Evolutionary conservation across 2,113 vertebrate genomes (phyloP).

Genomic region (Phrynosoma blainvillii): DNA sequence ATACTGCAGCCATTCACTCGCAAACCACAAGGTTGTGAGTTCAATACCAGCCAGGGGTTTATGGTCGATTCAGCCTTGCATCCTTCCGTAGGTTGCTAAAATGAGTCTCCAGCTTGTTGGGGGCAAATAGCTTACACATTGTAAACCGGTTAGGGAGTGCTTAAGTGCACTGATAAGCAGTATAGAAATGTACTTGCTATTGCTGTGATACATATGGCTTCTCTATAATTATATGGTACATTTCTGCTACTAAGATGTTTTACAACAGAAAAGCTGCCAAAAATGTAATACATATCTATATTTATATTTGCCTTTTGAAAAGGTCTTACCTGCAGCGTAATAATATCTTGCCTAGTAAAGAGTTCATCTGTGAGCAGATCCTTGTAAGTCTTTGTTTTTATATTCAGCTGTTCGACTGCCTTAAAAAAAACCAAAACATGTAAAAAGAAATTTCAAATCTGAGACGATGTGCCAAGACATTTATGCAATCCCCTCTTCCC

Average conservation of each 20-base stretch:
- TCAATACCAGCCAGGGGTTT: no score
- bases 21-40: no score
- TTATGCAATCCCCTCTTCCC: not conserved
- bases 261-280: not conserved
- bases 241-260: not conserved
- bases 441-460: not conserved
- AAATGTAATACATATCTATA: no score
- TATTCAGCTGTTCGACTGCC: constrained; percentile 95
- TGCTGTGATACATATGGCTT: no score
- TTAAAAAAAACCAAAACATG: constrained; percentile 43
- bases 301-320: not conserved
- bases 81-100: no score
- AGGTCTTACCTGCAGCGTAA: constrained; percentile 86
- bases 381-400: constrained; percentile 93
- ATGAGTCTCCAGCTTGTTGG: no score
- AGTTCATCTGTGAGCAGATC: constrained; percentile 92
- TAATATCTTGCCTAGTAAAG: constrained; percentile 91
- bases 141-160: no score
- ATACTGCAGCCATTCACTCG: no score
- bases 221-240: not conserved
- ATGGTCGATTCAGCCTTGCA: no score
- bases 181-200: no score
- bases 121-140: no score
- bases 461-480: not conserved
- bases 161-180: no score